Evolutionary conservation across 2,113 vertebrate species (phyloP).

Genomic region (Pleuronectes platessa): DNA sequence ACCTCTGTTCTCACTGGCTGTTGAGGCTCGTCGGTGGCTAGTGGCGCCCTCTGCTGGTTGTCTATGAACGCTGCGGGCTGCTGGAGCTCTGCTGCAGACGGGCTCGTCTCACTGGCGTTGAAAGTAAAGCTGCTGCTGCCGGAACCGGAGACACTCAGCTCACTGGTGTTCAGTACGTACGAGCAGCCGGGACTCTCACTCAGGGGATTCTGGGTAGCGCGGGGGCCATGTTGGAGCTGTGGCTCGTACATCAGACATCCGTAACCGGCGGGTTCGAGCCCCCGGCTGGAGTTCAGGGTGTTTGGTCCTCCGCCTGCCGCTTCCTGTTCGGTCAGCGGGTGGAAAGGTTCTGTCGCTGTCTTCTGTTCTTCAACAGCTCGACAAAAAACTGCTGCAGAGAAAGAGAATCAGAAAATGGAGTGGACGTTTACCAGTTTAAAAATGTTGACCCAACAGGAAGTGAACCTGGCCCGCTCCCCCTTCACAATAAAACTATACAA

Average conservation of each 20-base stretch:
- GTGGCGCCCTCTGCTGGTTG: slow-evolving; percentile 36
- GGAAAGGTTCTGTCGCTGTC: slow-evolving; percentile 15
- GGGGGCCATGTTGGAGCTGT: slow-evolving; percentile 7
- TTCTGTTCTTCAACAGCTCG: accelerated
- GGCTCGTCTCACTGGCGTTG: background rate
- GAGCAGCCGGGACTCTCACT: slow-evolving; percentile 46
- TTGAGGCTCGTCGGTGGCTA: background rate
- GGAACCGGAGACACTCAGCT: background rate
- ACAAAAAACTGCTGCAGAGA: slow-evolving; percentile 19
- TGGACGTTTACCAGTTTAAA: background rate
- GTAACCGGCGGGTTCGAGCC: slow-evolving; percentile 1
- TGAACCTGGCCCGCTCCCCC: background rate
- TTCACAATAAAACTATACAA: background rate
- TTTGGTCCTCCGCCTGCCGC: slow-evolving; percentile 8
- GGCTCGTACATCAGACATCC: slow-evolving; percentile 54
- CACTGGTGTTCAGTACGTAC: background rate
- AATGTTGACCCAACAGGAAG: background rate
- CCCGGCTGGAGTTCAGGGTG: slow-evolving; percentile 17
- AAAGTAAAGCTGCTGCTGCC: slow-evolving; percentile 13
- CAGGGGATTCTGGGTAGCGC: slow-evolving; percentile 44
- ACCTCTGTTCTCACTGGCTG: slow-evolving; percentile 5
- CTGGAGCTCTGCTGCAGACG: slow-evolving; percentile 10
- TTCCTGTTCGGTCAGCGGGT: slow-evolving; percentile 58
- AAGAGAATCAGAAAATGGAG: background rate
- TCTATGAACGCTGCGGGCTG: slow-evolving; percentile 10